Evolutionary conservation across 2,797 vertebrate species (phyloP).

Genomic region (Lateolabrax maculatus): DNA sequence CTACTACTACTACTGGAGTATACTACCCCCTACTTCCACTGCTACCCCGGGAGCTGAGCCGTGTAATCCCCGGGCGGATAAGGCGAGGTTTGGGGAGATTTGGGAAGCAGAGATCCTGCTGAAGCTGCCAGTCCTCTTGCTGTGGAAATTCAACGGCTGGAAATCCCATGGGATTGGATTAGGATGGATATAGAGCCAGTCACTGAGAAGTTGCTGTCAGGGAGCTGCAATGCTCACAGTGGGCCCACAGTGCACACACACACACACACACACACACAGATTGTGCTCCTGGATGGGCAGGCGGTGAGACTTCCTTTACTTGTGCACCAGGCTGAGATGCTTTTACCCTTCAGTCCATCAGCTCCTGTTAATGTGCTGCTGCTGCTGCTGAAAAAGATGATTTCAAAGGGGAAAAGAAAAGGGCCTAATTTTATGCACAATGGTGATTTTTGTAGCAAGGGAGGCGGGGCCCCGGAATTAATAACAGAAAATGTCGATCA

Average conservation of each 20-base stretch:
- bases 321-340: conserved; percentile 53
- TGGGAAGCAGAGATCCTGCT: conserved; percentile 74
- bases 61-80: conserved; percentile 77
- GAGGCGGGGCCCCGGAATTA: conserved; percentile 53
- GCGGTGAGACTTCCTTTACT: conserved; percentile 53
- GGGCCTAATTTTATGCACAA: conserved; percentile 41
- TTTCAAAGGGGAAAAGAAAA: conserved; percentile 25
- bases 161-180: conserved; percentile 84
- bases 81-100: conserved; percentile 76
- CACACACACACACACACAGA: conserved; percentile 45
- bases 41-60: conserved; percentile 71
- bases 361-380: conserved; percentile 48
- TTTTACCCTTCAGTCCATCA: conserved; percentile 60
- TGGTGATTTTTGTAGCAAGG: conserved; percentile 41
- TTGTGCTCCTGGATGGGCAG: conserved; percentile 58
- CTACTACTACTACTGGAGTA: conserved; percentile 38
- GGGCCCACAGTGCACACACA: conserved; percentile 41
- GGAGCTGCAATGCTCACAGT: conserved; percentile 63
- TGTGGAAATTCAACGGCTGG: conserved; percentile 73
- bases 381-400: conserved; percentile 29
- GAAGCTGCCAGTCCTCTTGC: conserved; percentile 76
- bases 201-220: conserved; percentile 77
- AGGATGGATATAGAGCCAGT: conserved; percentile 79
- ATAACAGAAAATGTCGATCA: conserved; percentile 71
- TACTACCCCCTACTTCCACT: conserved; percentile 54